Conservation (phyloP, 2,888 invertebrate species). For the Incurvaria masculella region DNA sequence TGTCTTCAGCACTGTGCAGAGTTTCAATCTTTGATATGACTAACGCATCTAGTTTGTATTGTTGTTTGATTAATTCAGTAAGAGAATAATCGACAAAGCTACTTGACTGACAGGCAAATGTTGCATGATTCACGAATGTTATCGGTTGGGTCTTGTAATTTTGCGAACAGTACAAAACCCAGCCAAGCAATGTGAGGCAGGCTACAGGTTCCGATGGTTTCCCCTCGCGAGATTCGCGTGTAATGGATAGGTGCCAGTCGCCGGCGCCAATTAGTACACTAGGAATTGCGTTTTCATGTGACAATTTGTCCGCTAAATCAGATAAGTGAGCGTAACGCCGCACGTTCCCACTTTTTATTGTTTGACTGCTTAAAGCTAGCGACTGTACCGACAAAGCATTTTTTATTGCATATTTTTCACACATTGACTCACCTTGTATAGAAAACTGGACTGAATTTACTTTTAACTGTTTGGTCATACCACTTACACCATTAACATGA, state of each 20-base stretch:
- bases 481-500: too few species aligned
- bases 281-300: too few species aligned
- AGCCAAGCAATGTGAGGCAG: background rate
- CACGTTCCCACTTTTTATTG: too few species aligned
- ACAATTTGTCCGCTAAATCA: too few species aligned
- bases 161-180: background rate
- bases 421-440: too few species aligned
- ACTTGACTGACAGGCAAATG: background rate
- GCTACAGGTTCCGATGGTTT: background rate
- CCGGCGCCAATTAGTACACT: background rate
- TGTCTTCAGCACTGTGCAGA: background rate
- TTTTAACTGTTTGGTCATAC: too few species aligned
- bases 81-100: background rate
- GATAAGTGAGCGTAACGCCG: too few species aligned
- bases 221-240: background rate
- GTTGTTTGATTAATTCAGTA: background rate
- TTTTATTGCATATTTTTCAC: too few species aligned
- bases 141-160: background rate
- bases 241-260: background rate
- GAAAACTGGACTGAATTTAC: too few species aligned
- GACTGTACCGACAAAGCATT: too few species aligned
- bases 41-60: background rate
- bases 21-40: background rate
- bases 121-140: background rate
- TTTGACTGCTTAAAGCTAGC: too few species aligned